Conservation (phyloP, 2,797 vertebrate genomes). For the Lepilemur ruficaudatus region DNA sequence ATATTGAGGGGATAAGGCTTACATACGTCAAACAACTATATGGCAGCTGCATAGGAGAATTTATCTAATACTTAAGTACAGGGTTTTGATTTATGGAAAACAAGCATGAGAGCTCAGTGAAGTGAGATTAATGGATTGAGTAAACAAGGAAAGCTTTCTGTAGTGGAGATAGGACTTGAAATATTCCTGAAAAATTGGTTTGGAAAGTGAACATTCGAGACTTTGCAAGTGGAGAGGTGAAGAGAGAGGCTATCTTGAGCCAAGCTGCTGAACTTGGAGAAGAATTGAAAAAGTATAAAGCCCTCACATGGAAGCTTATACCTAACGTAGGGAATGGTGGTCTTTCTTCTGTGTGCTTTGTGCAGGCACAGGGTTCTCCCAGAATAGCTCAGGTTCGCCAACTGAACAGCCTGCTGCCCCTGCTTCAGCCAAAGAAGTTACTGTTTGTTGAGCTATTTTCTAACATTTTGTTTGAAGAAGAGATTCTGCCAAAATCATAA, state of each 20-base stretch:
- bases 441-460: background rate
- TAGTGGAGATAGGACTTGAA: background rate
- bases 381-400: background rate
- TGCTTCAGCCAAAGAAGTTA: background rate
- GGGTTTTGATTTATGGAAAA: background rate
- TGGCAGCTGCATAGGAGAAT: background rate
- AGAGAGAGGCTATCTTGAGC: background rate
- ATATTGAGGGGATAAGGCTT: background rate
- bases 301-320: background rate
- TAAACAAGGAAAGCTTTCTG: background rate
- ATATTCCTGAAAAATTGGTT: background rate
- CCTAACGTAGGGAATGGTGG: background rate
- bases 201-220: background rate
- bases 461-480: conserved; percentile 24
- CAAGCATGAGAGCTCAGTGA: background rate
- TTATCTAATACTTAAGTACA: background rate
- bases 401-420: background rate
- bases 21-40: background rate
- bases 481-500: conserved; percentile 37
- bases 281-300: background rate
- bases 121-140: background rate
- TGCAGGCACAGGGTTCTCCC: background rate
- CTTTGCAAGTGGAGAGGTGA: background rate
- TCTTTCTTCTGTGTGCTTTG: background rate
- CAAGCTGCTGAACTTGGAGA: background rate